Base-by-base conservation (phyloP, 2,113 vertebrate genomes). In the Myrmophylax atrothorax region DNA sequence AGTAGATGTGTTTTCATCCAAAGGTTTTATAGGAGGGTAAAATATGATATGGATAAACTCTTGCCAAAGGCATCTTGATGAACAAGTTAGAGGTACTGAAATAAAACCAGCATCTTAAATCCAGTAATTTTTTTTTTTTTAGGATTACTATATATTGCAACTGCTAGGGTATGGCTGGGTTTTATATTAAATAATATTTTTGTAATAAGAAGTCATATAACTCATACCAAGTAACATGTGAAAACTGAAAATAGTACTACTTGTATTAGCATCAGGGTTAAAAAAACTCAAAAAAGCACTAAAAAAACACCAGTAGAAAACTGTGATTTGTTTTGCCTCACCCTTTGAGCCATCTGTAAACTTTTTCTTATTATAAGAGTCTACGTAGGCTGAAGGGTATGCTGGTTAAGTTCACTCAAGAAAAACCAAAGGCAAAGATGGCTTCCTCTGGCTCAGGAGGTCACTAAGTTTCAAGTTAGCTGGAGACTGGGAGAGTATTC, bases 111-210 rank as follows among this genome's bases (percentile, higher is more conserved):
- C 2, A 1, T 47, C 38, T 38, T 63, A 33, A 46, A 79, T 85
- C 5, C 18, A 68, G 16, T 60, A 7, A n/a, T n/a, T 42, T 46
- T 46, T 37, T 76, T 44, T 79, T 70, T 7, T 33, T 81, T 4
- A 2, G 63, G 1, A 5, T 16, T 3, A 7, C 25, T 58, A 40
- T n/a, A 17, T n/a, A 35, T 46, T 80, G 17, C 8, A 19, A 19
- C 7, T 63, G 14, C 23, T 67, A 3, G 8, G 8, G 6, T 70
- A 7, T 12, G 22, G 28, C 12, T 47, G 7, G 0, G 6, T 80
- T 77, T 37, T n/a, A 72, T 38, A 72, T 38, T 68, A 56, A 69
- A 56, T 31, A 26, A 26, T 4, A 26, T 40, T 74, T 93, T 59
- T 60, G 11, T 37, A 46, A 10, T 58, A 69, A 28, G 2, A 31